These are phyloP conservation scores for Drosophila paucipuncta DNA, from an alignment of 2,888 invertebrate species.

Conservation along the genomic window DNA sequence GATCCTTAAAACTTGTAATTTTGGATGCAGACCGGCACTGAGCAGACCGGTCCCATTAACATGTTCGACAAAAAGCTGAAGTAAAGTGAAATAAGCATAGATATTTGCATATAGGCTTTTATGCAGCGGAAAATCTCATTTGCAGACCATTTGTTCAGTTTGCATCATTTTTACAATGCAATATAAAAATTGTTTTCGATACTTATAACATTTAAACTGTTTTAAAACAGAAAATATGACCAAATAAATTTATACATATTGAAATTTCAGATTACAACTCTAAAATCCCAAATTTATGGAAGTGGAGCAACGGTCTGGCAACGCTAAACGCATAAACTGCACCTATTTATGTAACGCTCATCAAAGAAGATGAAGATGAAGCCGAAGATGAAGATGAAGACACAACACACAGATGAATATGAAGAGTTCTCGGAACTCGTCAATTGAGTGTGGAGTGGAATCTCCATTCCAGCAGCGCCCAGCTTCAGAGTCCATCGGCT, in stretches of 20 bases:
- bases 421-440: conserved; percentile 57
- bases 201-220: background rate
- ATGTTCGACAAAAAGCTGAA: background rate
- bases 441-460: conserved; percentile 52
- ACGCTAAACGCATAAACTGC: conserved; percentile 7
- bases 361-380: conserved; percentile 1
- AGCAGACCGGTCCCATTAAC: background rate
- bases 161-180: too few relatives aligned
- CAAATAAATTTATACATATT: background rate
- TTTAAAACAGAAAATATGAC: background rate
- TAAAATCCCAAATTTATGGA: background rate
- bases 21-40: background rate
- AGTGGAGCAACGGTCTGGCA: background rate
- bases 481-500: conserved; percentile 19
- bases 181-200: background rate
- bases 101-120: background rate
- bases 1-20: background rate
- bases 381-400: conserved; percentile 21
- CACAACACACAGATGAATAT: conserved; percentile 19
- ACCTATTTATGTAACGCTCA: conserved; percentile 29
- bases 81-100: background rate
- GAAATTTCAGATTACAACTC: background rate
- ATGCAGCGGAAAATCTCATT: background rate
- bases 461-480: conserved; percentile 18
- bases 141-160: background rate